Evolutionary conservation across 2,888 invertebrate species (phyloP).

Genomic region (Venustoraphidia nigricollis): DNA sequence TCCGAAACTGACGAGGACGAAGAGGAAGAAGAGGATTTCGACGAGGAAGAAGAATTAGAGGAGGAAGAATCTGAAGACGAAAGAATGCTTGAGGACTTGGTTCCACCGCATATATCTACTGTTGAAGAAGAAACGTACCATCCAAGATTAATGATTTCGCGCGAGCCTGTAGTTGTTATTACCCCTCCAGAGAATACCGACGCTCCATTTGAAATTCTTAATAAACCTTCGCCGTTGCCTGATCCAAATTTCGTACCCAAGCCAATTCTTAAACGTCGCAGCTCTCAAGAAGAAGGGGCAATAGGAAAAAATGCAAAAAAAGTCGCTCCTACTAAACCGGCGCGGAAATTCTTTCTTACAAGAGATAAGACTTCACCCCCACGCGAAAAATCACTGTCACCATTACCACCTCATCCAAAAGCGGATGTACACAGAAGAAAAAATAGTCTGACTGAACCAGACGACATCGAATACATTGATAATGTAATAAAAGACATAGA

Average conservation of each 20-base stretch:
- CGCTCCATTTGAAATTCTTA: constrained; percentile 39
- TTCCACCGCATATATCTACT: constrained; percentile 4
- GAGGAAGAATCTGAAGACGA: constrained; percentile 19
- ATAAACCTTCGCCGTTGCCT: constrained; percentile 44
- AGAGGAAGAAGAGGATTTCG: constrained; percentile 9
- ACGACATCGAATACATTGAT: constrained; percentile 8
- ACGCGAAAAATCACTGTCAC: constrained; percentile 29
- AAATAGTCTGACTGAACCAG: constrained; percentile 11
- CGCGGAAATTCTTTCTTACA: constrained; percentile 9
- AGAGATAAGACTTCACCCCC: constrained; percentile 10
- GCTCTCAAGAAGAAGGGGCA: constrained; percentile 10
- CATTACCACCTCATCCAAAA: constrained; percentile 28
- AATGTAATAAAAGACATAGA: too few species aligned
- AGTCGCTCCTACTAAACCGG: constrained; percentile 12
- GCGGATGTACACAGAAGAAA: constrained; percentile 2
- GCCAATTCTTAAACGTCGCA: constrained; percentile 56
- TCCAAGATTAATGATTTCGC: constrained; percentile 38
- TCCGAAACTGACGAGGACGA: constrained; percentile 8
- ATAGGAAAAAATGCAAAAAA: constrained; percentile 10
- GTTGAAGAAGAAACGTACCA: constrained; percentile 50
- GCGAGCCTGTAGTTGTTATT: constrained; percentile 24
- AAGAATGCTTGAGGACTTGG: constrained; percentile 11
- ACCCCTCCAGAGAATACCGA: constrained; percentile 28
- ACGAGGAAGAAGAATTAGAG: constrained; percentile 21
- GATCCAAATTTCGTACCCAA: constrained; percentile 61